Evolutionary conservation across 2,888 invertebrate species (phyloP), one percentile per base, ranked within the genome.

Genomic region (Cantharis nigra): DNA sequence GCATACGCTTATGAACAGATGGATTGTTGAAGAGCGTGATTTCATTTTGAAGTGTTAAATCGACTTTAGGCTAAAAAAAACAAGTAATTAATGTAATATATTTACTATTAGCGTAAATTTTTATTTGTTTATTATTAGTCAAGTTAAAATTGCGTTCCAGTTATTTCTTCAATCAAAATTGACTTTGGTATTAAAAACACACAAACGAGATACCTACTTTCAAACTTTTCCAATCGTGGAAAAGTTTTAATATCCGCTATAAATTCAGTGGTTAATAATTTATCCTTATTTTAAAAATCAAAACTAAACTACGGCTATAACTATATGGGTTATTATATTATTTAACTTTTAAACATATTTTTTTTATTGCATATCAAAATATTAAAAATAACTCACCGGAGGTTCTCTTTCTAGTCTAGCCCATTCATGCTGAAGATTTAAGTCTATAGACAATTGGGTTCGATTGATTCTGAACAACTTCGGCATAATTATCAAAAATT

Each of bases 11-110:
- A 49, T 63, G 20, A n/a, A 18, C 11, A 3, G 18, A 11, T n/a
- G 71, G 78, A 73, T 87, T 88, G 78, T 87, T 86, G 80, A 88
- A 89, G 76, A 85, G 88, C 3, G 86, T 86, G 11, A 89, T 87
- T 70, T 83, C 82, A 14, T 13, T 20, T 49, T 13, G 28, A n/a
- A 30, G 33, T 9, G 78, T 78, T 49, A 78, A 65, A 69, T 78
- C 78, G 0, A 23, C 33, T n/a, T 30, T 49, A 1, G 74, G 78
- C 78, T 78, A 70, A 16, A 77, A 16, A 77, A 71, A 10, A 30
- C 2, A 74, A 65, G 30, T 14, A 72, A 69, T n/a, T 49, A 49
- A 49, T n/a, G n/a, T 49, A n/a, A 49, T n/a, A 9, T 49, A n/a
- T n/a, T 49, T n/a, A 49, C 5, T 7, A n/a, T n/a, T 7, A 72